A percentile compares a stretch with the other conserved stretches of the same genome.
phyloP scores from a whole-genome alignment of 2,113 vertebrate genomes.

The Platichthys stellatus region DNA sequence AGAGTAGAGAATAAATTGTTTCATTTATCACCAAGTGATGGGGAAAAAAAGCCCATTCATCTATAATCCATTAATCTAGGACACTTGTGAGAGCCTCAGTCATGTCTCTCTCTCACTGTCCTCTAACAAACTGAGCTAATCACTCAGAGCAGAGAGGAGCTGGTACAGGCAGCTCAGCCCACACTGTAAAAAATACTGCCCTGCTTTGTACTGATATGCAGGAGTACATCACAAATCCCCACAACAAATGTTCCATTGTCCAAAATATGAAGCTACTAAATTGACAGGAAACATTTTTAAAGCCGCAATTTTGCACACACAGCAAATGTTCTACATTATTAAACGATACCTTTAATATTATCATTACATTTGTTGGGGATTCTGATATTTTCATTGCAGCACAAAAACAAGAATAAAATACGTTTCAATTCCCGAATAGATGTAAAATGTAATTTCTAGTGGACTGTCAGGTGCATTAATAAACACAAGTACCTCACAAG shows the following conservation, averaged over 20 bases:
- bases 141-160: slow-evolving; percentile 37
- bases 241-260: slow-evolving; percentile 14
- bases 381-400: too few relatives aligned
- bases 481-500: too few relatives aligned
- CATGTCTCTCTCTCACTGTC: slow-evolving; percentile 42
- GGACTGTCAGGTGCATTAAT: too few relatives aligned
- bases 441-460: too few relatives aligned
- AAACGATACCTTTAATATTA: too few relatives aligned
- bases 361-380: too few relatives aligned
- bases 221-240: background rate
- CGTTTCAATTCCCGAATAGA: too few relatives aligned
- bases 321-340: too few relatives aligned
- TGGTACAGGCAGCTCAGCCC: slow-evolving; percentile 12
- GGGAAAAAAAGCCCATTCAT: slow-evolving; percentile 51
- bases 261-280: too few relatives aligned
- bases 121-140: slow-evolving; percentile 72
- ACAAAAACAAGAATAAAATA: too few relatives aligned
- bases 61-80: slow-evolving; percentile 72
- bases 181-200: slow-evolving; percentile 35
- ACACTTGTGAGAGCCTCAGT: slow-evolving; percentile 59
- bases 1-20: slow-evolving; percentile 55
- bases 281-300: too few relatives aligned
- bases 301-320: too few relatives aligned
- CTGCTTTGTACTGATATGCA: slow-evolving; percentile 8
- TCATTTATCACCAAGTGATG: slow-evolving; percentile 60